Evolutionary conservation across 2,797 vertebrate species (phyloP).

Genomic region (Botia kubotai): DNA sequence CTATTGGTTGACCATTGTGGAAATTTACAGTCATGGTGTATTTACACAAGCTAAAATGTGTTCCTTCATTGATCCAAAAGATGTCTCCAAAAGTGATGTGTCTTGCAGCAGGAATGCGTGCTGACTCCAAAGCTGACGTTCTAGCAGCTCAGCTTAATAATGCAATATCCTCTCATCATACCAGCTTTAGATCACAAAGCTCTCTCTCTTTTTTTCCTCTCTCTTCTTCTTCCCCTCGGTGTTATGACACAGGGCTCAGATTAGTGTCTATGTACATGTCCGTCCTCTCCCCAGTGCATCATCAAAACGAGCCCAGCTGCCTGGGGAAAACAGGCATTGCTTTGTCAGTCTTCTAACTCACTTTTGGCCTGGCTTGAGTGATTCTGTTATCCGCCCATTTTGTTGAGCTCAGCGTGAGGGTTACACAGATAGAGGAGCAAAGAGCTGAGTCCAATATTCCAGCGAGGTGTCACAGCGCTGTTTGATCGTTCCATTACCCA

Average conservation of each 20-base stretch:
- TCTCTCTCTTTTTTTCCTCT: background rate
- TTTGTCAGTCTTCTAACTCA: constrained; percentile 45
- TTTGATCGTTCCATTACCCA: constrained; percentile 9
- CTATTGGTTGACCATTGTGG: background rate
- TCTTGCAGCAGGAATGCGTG: constrained; percentile 4
- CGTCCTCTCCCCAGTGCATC: background rate
- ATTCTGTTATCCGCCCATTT: constrained; percentile 34
- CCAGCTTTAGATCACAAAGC: constrained; percentile 26
- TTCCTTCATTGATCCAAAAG: background rate
- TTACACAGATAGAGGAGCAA: constrained; percentile 42
- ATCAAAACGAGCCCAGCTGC: constrained; percentile 50
- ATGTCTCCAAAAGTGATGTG: background rate
- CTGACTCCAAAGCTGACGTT: constrained; percentile 23
- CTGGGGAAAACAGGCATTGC: constrained; percentile 37
- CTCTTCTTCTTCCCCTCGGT: background rate
- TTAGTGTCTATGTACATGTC: constrained; percentile 43
- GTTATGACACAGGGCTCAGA: constrained; percentile 33
- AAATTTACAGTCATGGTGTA: background rate
- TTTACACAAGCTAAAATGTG: background rate
- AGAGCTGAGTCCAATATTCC: constrained; percentile 31
- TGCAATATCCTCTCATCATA: constrained; percentile 40
- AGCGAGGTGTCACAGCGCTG: background rate
- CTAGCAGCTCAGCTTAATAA: constrained; percentile 15
- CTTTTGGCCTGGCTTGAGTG: constrained; percentile 40
- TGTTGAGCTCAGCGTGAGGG: constrained; percentile 19